Evolutionary conservation across 2,797 vertebrate species (phyloP).

Genomic region (Neopelma chrysocephalum): DNA sequence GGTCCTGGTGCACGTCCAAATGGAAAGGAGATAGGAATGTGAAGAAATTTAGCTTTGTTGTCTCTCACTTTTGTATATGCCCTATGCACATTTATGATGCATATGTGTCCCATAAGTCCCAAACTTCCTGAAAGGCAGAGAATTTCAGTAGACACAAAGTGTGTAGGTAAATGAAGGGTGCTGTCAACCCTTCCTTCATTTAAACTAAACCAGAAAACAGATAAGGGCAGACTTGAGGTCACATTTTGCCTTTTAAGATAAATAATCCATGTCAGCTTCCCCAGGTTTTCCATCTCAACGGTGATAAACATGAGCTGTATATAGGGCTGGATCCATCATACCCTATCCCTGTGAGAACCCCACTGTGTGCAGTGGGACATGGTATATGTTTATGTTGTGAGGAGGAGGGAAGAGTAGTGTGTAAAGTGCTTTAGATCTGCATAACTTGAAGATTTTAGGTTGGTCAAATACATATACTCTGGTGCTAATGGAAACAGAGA

Average conservation of each 20-base stretch:
- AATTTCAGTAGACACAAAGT: background rate
- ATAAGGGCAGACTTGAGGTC: background rate
- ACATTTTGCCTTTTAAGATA: conserved; percentile 38
- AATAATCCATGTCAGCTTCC: background rate
- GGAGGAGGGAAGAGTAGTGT: background rate
- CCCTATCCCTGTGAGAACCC: background rate
- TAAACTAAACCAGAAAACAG: background rate
- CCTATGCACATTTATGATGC: background rate
- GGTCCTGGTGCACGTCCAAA: background rate
- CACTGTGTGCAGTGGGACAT: background rate
- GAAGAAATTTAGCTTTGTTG: background rate
- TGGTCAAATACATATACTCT: background rate
- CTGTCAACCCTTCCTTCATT: background rate
- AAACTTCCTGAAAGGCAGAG: background rate
- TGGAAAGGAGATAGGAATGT: background rate
- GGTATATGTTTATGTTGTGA: background rate
- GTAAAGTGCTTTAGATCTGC: background rate
- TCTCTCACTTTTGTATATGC: background rate
- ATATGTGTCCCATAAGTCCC: background rate
- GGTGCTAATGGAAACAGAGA: conserved; percentile 1
- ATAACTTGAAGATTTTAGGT: background rate
- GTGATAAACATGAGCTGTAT: background rate
- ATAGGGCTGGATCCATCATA: background rate
- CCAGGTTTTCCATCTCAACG: background rate
- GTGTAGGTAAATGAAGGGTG: background rate